Conservation (phyloP, 2,888 invertebrate genomes). For the Phytoseiulus persimilis region DNA sequence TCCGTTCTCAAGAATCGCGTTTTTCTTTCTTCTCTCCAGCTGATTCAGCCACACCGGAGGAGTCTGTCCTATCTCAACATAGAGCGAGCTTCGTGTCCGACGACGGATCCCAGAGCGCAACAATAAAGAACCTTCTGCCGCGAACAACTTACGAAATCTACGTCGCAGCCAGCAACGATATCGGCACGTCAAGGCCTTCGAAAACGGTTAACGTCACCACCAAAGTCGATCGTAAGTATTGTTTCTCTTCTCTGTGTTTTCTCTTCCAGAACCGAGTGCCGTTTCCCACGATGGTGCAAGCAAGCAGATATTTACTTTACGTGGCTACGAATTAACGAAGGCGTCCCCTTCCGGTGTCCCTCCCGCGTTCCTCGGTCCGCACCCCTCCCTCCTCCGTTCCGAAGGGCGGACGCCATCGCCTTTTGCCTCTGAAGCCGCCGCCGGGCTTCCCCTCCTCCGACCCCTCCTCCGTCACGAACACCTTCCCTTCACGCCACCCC, state of each 20-base stretch:
- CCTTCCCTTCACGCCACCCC: neutral
- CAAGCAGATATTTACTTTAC: neutral
- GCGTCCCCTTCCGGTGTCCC: neutral
- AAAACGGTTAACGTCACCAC: constrained; percentile 28
- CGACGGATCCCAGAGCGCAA: constrained; percentile 36
- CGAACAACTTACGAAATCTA: constrained; percentile 26
- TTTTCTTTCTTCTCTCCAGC: neutral
- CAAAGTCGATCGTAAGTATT: constrained; percentile 37
- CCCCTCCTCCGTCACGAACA: neutral
- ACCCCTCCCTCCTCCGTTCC: too few relatives aligned
- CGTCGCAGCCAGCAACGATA: constrained; percentile 36
- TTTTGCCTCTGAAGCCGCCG: too few relatives aligned
- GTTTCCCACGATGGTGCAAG: neutral
- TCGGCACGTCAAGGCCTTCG: constrained; percentile 22
- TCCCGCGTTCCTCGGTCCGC: neutral
- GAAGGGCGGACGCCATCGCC: too few relatives aligned
- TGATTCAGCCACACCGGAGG: constrained; percentile 18
- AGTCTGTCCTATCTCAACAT: constrained; percentile 32
- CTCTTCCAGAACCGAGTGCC: neutral
- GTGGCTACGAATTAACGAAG: neutral
- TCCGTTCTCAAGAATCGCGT: neutral
- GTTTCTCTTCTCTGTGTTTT: neutral
- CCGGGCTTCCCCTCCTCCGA: too few relatives aligned
- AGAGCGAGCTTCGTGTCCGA: constrained; percentile 32
- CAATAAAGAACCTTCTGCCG: constrained; percentile 26